Evolutionary conservation across 2,797 vertebrate species (phyloP).

Genomic region (Hyperoplus lanceolatus): DNA sequence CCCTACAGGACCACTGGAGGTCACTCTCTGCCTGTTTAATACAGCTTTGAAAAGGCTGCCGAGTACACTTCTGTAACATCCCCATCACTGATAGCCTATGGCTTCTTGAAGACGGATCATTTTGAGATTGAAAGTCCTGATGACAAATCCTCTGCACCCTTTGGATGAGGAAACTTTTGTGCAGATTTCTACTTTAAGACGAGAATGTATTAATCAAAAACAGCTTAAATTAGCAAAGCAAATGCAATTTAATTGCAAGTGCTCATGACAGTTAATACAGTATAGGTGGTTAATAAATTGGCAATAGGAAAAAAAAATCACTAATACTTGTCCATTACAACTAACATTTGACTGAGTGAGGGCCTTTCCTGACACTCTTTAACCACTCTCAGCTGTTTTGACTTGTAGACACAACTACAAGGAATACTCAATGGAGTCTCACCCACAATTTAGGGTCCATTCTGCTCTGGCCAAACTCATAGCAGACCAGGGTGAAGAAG

Average conservation of each 20-base stretch:
- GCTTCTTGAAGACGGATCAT: neutral
- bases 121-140: neutral
- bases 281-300: neutral
- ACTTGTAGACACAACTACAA: conserved; percentile 87
- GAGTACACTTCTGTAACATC: neutral
- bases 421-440: conserved; percentile 91
- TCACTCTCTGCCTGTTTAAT: conserved; percentile 22
- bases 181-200: neutral
- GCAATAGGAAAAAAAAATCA: too few species aligned
- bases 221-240: neutral
- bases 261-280: neutral
- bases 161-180: neutral
- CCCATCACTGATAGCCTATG: neutral
- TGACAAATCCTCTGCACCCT: neutral
- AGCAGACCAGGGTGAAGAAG: conserved; percentile 80
- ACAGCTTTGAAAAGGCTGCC: neutral
- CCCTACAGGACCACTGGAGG: conserved; percentile 45
- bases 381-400: neutral
- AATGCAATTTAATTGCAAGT: neutral
- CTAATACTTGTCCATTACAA: too few species aligned
- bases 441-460: conserved; percentile 89
- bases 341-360: too few species aligned
- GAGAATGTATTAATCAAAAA: neutral
- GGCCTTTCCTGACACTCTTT: neutral
- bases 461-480: conserved; percentile 89